These are phyloP conservation scores for Vanessa tameamea DNA, from an alignment of 1,140 invertebrate genomes.

Conservation along the genomic window DNA sequence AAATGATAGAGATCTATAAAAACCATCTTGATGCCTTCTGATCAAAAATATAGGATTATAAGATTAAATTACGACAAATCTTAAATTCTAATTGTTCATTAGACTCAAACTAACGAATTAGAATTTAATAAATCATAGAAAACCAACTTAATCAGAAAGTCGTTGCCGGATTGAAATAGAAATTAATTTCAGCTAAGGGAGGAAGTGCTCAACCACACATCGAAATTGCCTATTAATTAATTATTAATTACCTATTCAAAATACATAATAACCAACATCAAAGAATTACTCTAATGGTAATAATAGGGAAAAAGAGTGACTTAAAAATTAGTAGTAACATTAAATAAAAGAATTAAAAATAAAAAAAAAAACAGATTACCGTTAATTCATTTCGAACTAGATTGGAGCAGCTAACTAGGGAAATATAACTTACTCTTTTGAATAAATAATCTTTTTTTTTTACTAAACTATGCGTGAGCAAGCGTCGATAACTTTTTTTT, in stretches of 20 bases:
- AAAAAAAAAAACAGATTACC: conserved; percentile 54
- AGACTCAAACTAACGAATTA: neutral
- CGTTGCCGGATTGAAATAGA: neutral
- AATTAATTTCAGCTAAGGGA: conserved; percentile 34
- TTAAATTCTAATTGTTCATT: conserved; percentile 2
- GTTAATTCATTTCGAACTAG: conserved; percentile 48
- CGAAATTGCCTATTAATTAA: conserved; percentile 56
- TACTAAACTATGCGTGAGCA: conserved; percentile 65
- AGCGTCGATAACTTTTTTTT: conserved; percentile 48
- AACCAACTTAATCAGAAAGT: neutral
- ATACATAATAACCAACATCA: conserved; percentile 70
- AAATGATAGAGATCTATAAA: conserved; percentile 52
- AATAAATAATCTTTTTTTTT: conserved; percentile 72
- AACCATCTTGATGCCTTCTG: conserved; percentile 8
- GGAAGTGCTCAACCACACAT: conserved; percentile 45
- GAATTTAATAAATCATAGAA: neutral
- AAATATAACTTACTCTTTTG: conserved; percentile 60
- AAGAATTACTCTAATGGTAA: conserved; percentile 76
- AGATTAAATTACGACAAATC: neutral
- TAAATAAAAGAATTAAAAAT: conserved; percentile 67
- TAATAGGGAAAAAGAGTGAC: conserved; percentile 59
- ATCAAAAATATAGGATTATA: conserved; percentile 5
- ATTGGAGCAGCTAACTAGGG: conserved; percentile 40
- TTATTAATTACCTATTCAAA: conserved; percentile 52
- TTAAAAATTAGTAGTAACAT: conserved; percentile 78